Base-by-base conservation (phyloP, 1,140 invertebrate genomes). In the Pseudachorutes palmiensis region DNA sequence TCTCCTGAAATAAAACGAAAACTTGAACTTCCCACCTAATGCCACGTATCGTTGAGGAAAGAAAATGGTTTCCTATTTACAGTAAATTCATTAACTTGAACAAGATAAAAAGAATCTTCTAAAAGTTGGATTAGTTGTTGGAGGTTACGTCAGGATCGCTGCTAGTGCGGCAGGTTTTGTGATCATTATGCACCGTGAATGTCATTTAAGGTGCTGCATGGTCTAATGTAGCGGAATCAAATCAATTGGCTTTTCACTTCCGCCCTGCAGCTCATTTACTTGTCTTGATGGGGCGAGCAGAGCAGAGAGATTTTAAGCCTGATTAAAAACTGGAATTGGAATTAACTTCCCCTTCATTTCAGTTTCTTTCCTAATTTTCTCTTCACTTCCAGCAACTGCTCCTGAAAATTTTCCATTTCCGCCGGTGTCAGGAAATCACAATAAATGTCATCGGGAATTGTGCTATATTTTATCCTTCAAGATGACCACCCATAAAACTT, bases 351-450 rank as follows among this genome's bases (percentile, higher is more conserved):
- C 68, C 70, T 63, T 63, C 45, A 57, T 68, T 66, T 57, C 65
- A 12, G 2, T 49, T 29, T 51, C 51, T 51, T 60, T 45, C 41
- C 65, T n/a, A 32, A 32, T 30, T 49, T 70, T 67, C 61, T 70
- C 55, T 64, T 60, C 55, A 36, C 31, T 59, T 28, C 29, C 33
- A 58, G n/a, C n/a, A n/a, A n/a, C n/a, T n/a, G n/a, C n/a, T n/a
- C n/a, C n/a, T n/a, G n/a, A 69, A 63, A 67, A 71, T 71, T 69
- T 71, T 45, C 72, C 67, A 73, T 73, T 73, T 73, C 72, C 72
- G 41, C 41, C 49, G 62, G 69, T 69, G 72, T 70, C 64, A 73
- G 64, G 72, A 73, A 73, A 73, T 73, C 69, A 73, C 69, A 71
- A 73, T 73, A 70, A 73, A 70, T 55, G 72, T 71, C 72, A 1